Conservation (phyloP, 2,888 invertebrate species). For the Pyrocoelia pectoralis region DNA sequence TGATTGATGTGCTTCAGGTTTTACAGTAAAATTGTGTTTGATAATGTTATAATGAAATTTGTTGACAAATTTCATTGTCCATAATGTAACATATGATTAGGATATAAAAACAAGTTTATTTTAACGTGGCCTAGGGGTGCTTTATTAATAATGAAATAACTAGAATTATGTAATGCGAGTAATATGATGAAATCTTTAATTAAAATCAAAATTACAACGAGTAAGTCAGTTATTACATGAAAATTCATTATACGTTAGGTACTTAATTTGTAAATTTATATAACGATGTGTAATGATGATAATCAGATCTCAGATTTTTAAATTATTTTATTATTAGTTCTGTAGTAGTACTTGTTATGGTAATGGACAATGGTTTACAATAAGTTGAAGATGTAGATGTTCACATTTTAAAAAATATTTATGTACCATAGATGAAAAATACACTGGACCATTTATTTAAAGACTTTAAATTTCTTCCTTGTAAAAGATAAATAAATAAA, state of each 20-base stretch:
- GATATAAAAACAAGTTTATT: conserved; percentile 22
- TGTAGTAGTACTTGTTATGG: conserved; percentile 55
- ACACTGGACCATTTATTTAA: conserved; percentile 34
- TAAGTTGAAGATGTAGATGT: conserved; percentile 52
- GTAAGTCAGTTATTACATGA: conserved; percentile 20
- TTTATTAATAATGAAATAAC: conserved; percentile 24
- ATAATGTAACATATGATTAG: conserved; percentile 12
- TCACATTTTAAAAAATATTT: conserved; percentile 54
- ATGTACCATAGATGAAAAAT: conserved; percentile 52
- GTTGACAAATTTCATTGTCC: neutral
- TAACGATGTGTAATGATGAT: conserved; percentile 37
- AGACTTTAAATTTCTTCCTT: conserved; percentile 13
- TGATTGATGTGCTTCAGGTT: conserved; percentile 1
- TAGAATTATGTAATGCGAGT: conserved; percentile 9
- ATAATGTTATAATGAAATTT: neutral
- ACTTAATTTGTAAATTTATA: conserved; percentile 49
- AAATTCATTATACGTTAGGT: conserved; percentile 49
- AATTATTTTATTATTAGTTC: conserved; percentile 49
- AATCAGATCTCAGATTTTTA: conserved; percentile 54
- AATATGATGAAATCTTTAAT: conserved; percentile 14
- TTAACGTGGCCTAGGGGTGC: conserved; percentile 32
- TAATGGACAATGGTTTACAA: conserved; percentile 58
- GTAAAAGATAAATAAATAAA: conserved; percentile 11
- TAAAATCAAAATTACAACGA: conserved; percentile 27
- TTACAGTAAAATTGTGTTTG: neutral